Percentiles rank a stretch among this genome's conserved stretches.
Conservation (phyloP, 2,797 vertebrate species). For the Enteromius radiatus region DNA sequence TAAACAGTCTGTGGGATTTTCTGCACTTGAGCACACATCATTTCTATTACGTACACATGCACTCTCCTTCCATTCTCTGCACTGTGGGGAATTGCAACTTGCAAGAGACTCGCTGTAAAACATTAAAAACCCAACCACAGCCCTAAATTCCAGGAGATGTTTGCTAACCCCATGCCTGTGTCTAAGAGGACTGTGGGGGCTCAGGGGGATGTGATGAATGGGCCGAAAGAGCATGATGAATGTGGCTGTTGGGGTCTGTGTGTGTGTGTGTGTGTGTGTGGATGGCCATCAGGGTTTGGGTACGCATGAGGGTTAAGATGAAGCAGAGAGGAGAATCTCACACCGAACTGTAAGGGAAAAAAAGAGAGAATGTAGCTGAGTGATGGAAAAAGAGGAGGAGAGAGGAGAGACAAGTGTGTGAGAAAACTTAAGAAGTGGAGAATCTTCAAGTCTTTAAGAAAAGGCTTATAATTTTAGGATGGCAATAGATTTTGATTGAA, state of each 20-base stretch:
- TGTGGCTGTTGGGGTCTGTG: constrained; percentile 32
- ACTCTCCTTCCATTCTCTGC: background rate
- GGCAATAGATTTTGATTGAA: background rate
- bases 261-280: constrained; percentile 21
- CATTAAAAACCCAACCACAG: constrained; percentile 49
- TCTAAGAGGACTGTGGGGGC: constrained; percentile 33
- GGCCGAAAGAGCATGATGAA: constrained; percentile 42
- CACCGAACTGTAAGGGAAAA: constrained; percentile 3
- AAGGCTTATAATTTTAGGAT: background rate
- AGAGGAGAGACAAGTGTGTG: background rate
- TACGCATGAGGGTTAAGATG: constrained; percentile 24
- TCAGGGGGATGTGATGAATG: constrained; percentile 46
- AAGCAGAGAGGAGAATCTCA: constrained; percentile 31
- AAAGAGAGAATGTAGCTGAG: background rate
- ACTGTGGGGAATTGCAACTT: constrained; percentile 37
- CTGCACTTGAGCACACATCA: constrained; percentile 24
- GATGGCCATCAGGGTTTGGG: constrained; percentile 1
- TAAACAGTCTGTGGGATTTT: constrained; percentile 30
- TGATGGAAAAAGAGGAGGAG: background rate
- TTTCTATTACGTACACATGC: constrained; percentile 25
- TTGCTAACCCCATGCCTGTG: constrained; percentile 47
- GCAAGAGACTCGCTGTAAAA: constrained; percentile 41
- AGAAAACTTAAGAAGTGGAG: background rate
- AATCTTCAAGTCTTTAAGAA: background rate
- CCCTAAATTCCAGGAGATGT: constrained; percentile 53